A percentile compares a stretch with the other conserved stretches of the same genome.
These are phyloP conservation scores for Harpagus bidentatus DNA, from an alignment of 2,113 vertebrate species.

Conservation along the genomic window DNA sequence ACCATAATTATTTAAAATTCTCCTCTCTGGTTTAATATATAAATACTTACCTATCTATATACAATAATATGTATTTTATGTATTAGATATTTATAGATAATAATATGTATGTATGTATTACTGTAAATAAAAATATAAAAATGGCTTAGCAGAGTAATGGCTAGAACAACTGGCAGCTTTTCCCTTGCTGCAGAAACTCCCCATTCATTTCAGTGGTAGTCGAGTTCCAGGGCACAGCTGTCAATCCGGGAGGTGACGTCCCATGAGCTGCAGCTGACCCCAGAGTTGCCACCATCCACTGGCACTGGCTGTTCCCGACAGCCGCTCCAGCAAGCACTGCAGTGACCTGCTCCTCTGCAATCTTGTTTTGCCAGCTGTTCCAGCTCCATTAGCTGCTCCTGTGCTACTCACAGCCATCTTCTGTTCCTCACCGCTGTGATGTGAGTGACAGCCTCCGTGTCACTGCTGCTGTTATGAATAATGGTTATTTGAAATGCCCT, in stretches of 20 bases:
- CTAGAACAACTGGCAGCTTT: neutral
- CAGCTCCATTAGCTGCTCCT: neutral
- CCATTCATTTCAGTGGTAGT: rapidly evolving
- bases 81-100: neutral
- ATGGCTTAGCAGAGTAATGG: no score
- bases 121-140: neutral
- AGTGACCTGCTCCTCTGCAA: neutral
- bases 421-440: neutral
- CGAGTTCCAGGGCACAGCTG: rapidly evolving
- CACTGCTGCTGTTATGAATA: neutral
- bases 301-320: neutral
- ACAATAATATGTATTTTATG: neutral
- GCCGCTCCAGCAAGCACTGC: neutral
- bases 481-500: neutral
- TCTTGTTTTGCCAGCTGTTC: neutral
- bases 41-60: neutral
- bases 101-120: neutral
- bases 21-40: neutral
- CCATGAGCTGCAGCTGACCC: neutral
- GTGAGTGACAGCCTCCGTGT: neutral
- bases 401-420: neutral
- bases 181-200: neutral
- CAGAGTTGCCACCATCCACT: neutral
- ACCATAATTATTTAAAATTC: neutral
- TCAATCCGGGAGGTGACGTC: rapidly evolving